A percentile compares a stretch with the other conserved stretches of the same genome.
phyloP scores from a whole-genome alignment of 2,113 vertebrate genomes.

The Thamnophis sirtalis region DNA sequence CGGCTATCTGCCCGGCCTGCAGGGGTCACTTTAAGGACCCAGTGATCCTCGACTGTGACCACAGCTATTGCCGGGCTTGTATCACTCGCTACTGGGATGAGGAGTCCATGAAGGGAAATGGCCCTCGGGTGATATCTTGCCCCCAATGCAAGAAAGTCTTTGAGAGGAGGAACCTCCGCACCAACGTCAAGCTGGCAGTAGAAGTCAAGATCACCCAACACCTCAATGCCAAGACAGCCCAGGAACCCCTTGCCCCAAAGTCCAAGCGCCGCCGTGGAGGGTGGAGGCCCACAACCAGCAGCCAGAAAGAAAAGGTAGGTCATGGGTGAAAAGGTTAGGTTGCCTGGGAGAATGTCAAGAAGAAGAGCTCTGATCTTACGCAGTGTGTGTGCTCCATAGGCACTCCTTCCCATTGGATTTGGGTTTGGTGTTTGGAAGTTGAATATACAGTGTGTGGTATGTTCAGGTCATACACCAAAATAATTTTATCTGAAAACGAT shows the following conservation, averaged over 20 bases:
- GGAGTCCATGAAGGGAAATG: not conserved
- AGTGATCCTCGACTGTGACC: constrained; percentile 66
- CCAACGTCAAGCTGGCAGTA: constrained; percentile 66
- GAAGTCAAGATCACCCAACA: constrained; percentile 64
- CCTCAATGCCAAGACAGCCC: constrained; percentile 56
- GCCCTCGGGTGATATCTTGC: constrained; percentile 40
- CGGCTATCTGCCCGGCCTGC: constrained; percentile 63
- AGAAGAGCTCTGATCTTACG: not conserved
- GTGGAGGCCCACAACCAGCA: not conserved
- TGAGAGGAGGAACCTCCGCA: constrained; percentile 62
- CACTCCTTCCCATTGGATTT: no score
- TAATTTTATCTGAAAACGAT: not conserved
- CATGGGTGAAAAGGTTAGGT: no score
- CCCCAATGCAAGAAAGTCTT: constrained; percentile 59
- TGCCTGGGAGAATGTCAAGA: not conserved
- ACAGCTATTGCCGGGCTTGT: constrained; percentile 68
- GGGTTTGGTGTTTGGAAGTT: not conserved
- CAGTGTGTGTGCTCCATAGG: not conserved
- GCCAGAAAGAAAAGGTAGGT: constrained; percentile 10
- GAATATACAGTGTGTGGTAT: not conserved
- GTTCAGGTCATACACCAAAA: no score
- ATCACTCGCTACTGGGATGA: constrained; percentile 51
- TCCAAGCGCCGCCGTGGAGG: constrained; percentile 1
- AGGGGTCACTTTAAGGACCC: constrained; percentile 65
- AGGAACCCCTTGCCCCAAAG: constrained; percentile 22